Evolutionary conservation across 2,888 invertebrate species (phyloP).

Genomic region (Himalopsyche kuldschensis): DNA sequence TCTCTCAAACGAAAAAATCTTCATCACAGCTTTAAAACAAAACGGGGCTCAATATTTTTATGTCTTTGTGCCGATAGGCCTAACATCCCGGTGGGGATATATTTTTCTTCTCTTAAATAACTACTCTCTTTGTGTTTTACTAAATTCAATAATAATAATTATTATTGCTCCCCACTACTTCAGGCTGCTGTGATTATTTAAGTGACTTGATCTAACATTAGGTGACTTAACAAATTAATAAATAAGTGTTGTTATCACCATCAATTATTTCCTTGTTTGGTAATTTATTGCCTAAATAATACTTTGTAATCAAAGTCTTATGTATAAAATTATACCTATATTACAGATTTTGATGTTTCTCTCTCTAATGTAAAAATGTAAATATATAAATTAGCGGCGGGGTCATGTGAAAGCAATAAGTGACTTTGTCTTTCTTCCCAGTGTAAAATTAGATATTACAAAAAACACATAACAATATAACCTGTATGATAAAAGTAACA

Average conservation of each 20-base stretch:
- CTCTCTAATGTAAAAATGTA: background rate
- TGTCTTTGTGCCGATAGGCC: constrained; percentile 14
- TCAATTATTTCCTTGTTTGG: constrained; percentile 27
- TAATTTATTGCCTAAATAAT: constrained; percentile 3
- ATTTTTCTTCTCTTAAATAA: background rate
- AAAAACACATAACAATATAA: background rate
- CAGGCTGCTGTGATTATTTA: constrained; percentile 32
- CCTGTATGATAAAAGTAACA: too few relatives aligned
- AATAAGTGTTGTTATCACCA: constrained; percentile 26
- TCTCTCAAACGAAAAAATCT: too few relatives aligned
- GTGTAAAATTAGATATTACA: background rate
- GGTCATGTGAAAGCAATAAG: background rate
- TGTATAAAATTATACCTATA: constrained; percentile 11
- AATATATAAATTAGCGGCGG: background rate
- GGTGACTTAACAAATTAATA: constrained; percentile 24
- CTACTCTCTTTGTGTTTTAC: background rate
- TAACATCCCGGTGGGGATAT: constrained; percentile 2
- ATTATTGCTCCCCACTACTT: constrained; percentile 18
- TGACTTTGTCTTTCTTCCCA: background rate
- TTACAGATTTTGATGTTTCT: constrained; percentile 2
- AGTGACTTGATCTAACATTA: constrained; percentile 30
- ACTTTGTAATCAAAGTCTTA: background rate
- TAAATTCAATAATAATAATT: background rate
- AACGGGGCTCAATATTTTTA: background rate
- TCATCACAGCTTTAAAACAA: background rate